These are phyloP conservation scores for Ganaspis brasiliensis DNA, from an alignment of 2,888 invertebrate genomes.

Conservation along the genomic window DNA sequence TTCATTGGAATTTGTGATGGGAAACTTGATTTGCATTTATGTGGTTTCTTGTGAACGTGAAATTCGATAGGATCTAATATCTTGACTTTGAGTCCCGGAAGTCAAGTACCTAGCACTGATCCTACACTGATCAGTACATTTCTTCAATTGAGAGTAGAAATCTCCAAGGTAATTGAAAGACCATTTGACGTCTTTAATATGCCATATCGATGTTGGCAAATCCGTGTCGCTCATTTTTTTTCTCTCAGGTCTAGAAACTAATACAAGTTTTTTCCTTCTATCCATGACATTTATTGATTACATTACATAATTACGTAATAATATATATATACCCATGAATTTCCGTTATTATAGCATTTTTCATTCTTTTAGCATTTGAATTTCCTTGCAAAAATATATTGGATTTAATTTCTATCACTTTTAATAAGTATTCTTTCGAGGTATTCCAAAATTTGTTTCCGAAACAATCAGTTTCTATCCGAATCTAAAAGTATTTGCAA, in stretches of 20 bases:
- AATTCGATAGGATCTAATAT: slow-evolving; percentile 38
- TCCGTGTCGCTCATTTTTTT: slow-evolving; percentile 3
- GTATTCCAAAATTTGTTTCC: no score
- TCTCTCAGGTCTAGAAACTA: neutral
- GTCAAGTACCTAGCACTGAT: no score
- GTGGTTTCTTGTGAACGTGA: slow-evolving; percentile 18
- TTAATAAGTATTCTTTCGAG: no score
- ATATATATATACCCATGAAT: no score
- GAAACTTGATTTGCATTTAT: slow-evolving; percentile 29
- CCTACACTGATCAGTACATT: slow-evolving; percentile 46
- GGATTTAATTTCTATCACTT: no score
- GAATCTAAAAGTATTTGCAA: no score
- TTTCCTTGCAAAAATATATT: no score
- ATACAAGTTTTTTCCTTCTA: neutral
- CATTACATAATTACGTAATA: no score
- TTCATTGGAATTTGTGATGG: slow-evolving; percentile 17
- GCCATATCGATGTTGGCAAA: slow-evolving; percentile 38
- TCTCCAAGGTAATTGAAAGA: slow-evolving; percentile 41
- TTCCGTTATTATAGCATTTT: no score
- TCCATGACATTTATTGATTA: neutral
- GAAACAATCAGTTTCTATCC: no score
- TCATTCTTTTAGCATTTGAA: no score
- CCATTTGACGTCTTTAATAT: slow-evolving; percentile 21
- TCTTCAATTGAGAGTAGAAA: slow-evolving; percentile 45
- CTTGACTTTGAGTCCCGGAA: slow-evolving; percentile 50